Base-by-base conservation (phyloP, 2,797 vertebrate species). In the Myotis myotis region DNA sequence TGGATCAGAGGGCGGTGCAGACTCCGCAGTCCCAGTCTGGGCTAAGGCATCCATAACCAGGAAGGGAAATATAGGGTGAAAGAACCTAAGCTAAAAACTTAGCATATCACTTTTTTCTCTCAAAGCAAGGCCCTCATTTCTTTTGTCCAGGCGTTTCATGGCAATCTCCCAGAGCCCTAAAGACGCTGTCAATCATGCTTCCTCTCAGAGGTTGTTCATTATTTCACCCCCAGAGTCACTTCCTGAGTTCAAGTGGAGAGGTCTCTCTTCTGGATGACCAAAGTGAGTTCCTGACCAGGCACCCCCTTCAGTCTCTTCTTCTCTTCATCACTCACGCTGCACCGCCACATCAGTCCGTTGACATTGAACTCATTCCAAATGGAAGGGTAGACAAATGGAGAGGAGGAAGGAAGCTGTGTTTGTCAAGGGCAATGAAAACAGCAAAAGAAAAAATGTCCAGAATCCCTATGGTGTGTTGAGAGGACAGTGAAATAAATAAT, bases 101-200 rank as follows among this genome's bases (percentile, higher is more conserved):
- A 44, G 12, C 33, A 2, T 51, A 55, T 7, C 41, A 22, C 4
- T 57, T 75, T 60, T 78, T 44, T 15, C 38, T 93, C 57, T 75
- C n/a, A 86, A 88, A 88, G 36, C 8, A 41, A 92, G 16, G 1
- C 6, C 55, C 49, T 79, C 6, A 38, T 68, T 84, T 92, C n/a
- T 38, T 80, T 92, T 87, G 38, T 47, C 22, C 33, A 72, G 51
- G 62, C 75, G 16, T 81, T 81, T 79, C 49, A 49, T 82, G 20
- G 36, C 12, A 62, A 53, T 51, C 19, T 57, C 68, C 6, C 19
- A n/a, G 7, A 53, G 11, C 16, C 41, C 41, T 38, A 64, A 53
- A 82, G 17, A 5, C 41, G 30, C 51, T 33, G 72, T 57, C 62
- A 28, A 9, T 84, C 78, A 44, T 28, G 36, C 33, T 74, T 82